Evolutionary conservation across 2,797 vertebrate species (phyloP), one percentile per base, ranked within the genome.

Genomic region (Toxotes lorentzi): DNA sequence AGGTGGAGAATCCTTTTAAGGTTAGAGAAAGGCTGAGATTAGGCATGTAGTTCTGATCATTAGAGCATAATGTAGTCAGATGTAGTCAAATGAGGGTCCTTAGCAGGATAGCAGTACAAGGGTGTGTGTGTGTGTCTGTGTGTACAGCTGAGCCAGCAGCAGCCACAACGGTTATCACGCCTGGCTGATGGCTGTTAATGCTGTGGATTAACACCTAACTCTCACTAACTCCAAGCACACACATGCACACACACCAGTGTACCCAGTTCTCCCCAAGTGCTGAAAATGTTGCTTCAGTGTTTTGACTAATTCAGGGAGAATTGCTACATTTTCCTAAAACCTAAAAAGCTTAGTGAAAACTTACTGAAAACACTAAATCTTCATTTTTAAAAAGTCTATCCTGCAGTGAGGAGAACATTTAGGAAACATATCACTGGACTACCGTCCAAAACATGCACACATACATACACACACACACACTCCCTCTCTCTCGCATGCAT

Each of bases 141-240:
- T 62, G 43, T 81, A 70, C 70, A 91, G 93, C 93, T 94, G 93
- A 95, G 92, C 90, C 91, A 94, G 92, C 93, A 94, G 80, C 85
- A 91, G 88, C 79, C 74, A 74, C 62, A 70, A 80, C 81, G 85
- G 89, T 89, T 86, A 93, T 90, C 93, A 94, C 90, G 91, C 89
- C 86, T 94, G 92, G 90, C 90, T 93, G 87, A 88, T 87, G 85
- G 85, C 80, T 73, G 83, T 91, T 94, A 94, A 95, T 91, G 90
- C 88, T 78, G 74, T 21, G 84, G 93, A 95, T 94, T 94, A 94
- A 78, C 85, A 82, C 86, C 76, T 70, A 67, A 82, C 86, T 79
- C 83, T 70, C 40, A 69, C 78, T 69, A 76, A 82, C 79, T 73
- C 48, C 53, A 38, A 60, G n/a, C 67, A 60, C 57, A 30, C 57